A percentile compares a stretch with the other conserved stretches of the same genome.
Evolutionary conservation across 2,888 invertebrate species (phyloP).

Genomic region (Pardosa pseudoannulata): DNA sequence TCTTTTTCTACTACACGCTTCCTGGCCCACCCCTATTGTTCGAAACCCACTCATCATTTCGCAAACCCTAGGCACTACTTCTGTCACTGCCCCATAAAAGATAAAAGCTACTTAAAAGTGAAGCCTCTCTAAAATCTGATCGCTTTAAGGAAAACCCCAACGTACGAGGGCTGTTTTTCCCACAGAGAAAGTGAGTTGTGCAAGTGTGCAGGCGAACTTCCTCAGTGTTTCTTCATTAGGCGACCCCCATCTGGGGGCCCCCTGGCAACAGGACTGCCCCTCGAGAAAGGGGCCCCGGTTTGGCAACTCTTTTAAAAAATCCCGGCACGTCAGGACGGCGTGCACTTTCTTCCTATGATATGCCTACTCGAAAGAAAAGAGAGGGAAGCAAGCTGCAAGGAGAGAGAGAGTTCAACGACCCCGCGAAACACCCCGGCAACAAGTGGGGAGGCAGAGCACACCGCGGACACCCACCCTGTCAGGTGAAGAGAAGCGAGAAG

Average conservation of each 20-base stretch:
- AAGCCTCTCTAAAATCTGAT: no score
- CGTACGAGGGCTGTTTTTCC: no score
- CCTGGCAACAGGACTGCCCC: conserved; percentile 26
- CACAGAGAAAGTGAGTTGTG: no score
- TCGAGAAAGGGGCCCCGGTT: conserved; percentile 14
- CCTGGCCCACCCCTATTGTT: no score
- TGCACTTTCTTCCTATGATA: conserved; percentile 27
- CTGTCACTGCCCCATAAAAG: no score
- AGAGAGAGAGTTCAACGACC: conserved; percentile 48
- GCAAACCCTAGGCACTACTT: no score
- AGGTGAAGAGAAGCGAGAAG: neutral
- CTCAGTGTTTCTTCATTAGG: conserved; percentile 6
- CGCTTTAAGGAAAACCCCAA: no score
- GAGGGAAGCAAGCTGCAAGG: conserved; percentile 14
- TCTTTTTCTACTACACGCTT: no score
- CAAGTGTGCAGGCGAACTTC: neutral
- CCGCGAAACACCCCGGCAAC: conserved; percentile 59
- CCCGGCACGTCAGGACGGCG: neutral
- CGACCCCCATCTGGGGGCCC: conserved; percentile 7
- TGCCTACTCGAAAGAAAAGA: conserved; percentile 39
- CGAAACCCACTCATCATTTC: no score
- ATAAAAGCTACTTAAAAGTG: no score
- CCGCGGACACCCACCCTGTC: conserved; percentile 44
- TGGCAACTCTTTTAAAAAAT: conserved; percentile 22
- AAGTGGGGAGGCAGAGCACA: conserved; percentile 42